A percentile compares a stretch with the other conserved stretches of the same genome.
Evolutionary conservation across 2,113 vertebrate species (phyloP).

Genomic region (Boleophthalmus pectinirostris): DNA sequence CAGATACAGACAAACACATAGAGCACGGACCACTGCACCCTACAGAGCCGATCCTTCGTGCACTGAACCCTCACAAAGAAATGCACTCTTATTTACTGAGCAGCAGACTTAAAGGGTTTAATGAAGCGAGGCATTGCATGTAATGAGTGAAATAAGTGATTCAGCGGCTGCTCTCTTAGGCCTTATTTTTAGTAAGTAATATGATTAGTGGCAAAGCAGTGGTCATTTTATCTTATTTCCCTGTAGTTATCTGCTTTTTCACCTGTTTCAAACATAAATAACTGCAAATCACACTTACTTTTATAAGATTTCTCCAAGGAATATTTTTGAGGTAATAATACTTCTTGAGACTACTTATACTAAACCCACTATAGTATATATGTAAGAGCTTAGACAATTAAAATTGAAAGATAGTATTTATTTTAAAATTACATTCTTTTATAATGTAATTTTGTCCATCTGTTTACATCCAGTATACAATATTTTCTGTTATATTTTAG

Average conservation of each 20-base stretch:
- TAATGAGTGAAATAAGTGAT: not conserved
- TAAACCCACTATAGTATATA: not conserved
- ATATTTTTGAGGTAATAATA: not conserved
- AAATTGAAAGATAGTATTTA: no score
- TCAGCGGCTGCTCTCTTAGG: not conserved
- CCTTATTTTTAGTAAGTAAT: not conserved
- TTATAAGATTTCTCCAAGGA: not conserved
- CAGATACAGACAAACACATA: constrained; percentile 20
- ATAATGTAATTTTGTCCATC: no score
- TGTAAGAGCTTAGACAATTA: not conserved
- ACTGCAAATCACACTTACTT: no score
- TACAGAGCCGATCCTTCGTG: constrained; percentile 38
- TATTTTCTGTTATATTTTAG: no score
- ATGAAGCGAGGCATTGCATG: constrained; percentile 7
- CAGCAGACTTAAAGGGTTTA: constrained; percentile 20
- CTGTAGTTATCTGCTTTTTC: no score
- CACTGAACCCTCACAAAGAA: constrained; percentile 20
- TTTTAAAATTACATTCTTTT: no score
- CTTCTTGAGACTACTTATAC: no score
- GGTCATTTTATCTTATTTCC: not conserved
- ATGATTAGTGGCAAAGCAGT: not conserved
- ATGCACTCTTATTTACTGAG: constrained; percentile 18
- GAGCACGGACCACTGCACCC: constrained; percentile 38
- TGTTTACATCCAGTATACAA: no score
- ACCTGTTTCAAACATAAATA: no score